Conservation (phyloP, 37 sponge, comb jelly and placozoan species). For the Eunapius fragilis region DNA sequence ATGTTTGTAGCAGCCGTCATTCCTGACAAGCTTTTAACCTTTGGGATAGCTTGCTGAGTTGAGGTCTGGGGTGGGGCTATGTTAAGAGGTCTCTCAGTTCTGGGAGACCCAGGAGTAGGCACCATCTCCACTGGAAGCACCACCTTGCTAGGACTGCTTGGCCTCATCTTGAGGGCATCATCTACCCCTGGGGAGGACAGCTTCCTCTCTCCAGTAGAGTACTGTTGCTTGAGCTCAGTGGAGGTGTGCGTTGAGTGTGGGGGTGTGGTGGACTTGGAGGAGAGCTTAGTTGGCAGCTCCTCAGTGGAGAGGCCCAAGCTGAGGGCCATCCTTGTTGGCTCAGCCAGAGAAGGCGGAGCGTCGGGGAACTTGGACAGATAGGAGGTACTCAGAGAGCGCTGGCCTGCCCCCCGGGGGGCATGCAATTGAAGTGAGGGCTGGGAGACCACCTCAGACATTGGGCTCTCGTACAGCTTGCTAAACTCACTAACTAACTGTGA, state of each 20-base stretch:
- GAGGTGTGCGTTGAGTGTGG: not conserved
- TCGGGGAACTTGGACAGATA: constrained; percentile 1
- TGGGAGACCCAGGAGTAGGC: not conserved
- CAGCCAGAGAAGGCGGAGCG: constrained; percentile 17
- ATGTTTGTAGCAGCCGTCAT: not conserved
- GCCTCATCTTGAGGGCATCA: not conserved
- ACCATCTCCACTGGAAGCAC: no score
- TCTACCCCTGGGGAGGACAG: not conserved
- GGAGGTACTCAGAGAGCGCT: constrained; percentile 4
- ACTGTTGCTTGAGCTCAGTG: not conserved
- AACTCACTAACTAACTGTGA: constrained; percentile 2
- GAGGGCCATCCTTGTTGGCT: constrained; percentile 23
- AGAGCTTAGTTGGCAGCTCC: not conserved
- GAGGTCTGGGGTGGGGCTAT: not conserved
- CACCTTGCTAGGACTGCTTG: not conserved
- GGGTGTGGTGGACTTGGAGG: not conserved
- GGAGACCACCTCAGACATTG: not conserved
- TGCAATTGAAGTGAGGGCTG: not conserved
- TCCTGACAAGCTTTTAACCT: not conserved
- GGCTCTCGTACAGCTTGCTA: not conserved
- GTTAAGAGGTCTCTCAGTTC: not conserved
- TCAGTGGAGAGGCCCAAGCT: constrained; percentile 1
- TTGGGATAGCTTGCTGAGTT: not conserved
- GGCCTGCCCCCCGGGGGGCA: not conserved
- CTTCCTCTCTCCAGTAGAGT: not conserved